Percentiles rank a stretch among this genome's conserved stretches.
Conservation (phyloP, 2,888 invertebrate genomes). For the Platypus cylindrus region DNA sequence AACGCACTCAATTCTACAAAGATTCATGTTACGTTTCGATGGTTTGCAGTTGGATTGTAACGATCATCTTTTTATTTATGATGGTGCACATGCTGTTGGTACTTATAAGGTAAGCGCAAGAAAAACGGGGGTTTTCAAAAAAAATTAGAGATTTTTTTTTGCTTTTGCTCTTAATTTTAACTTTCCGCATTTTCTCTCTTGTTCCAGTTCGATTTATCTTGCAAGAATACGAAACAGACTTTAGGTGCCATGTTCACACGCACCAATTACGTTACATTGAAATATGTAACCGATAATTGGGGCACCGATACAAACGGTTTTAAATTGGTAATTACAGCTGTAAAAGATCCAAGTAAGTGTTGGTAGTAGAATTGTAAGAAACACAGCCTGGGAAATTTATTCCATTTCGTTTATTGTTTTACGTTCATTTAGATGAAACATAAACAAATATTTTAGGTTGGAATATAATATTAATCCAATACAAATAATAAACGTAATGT, state of each 20-base stretch:
- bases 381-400: too few species aligned
- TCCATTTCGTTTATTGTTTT: too few species aligned
- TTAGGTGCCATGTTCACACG: conserved; percentile 81
- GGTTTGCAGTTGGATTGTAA: conserved; percentile 86
- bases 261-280: conserved; percentile 87
- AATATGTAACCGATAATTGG: conserved; percentile 88
- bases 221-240: conserved; percentile 79
- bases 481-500: too few species aligned
- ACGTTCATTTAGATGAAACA: too few species aligned
- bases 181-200: too few species aligned
- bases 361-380: too few species aligned
- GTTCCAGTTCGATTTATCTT: conserved; percentile 78
- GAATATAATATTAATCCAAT: too few species aligned
- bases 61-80: conserved; percentile 85
- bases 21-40: conserved; percentile 90
- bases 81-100: conserved; percentile 82
- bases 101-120: conserved; percentile 74
- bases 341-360: conserved; percentile 90
- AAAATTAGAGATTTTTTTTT: too few species aligned
- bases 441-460: too few species aligned
- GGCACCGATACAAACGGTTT: conserved; percentile 86
- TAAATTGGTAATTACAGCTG: conserved; percentile 84
- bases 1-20: conserved; percentile 85
- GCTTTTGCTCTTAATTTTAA: too few species aligned
- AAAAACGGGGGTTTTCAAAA: too few species aligned